Evolutionary conservation across 1,140 invertebrate species (phyloP), one percentile per base, ranked within the genome.

Genomic region (Cydia splendana): DNA sequence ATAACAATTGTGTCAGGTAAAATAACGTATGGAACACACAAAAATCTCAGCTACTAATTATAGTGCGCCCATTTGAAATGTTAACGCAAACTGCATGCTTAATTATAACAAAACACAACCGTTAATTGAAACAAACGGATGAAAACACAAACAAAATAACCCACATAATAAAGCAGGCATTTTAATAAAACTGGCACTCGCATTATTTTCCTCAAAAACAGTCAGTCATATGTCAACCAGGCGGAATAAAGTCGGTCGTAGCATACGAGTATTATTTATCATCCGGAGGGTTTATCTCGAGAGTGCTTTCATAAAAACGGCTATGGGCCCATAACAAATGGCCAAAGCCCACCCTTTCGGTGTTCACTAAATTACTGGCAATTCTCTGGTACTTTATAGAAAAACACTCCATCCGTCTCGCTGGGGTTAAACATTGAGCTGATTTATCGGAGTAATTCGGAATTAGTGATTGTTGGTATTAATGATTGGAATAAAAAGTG

Each of bases 301-400:
- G 67, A 71, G 67, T 71, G 67, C 67, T 71, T 74, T 74, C 51
- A 74, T 74, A 74, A 74, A 74, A 74, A 74, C 42, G 48, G 20
- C 73, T 28, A 71, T 71, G 38, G 48, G 24, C 28, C 38, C 51
- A 51, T 74, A 74, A 51, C 48, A 74, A 74, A 74, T 57, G 73
- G 73, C 45, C 73, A 57, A 9, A 48, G 73, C 42, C 73, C 73
- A 74, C 73, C 73, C 73, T 74, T 74, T 74, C 73, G 24, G n/a
- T 74, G 73, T 74, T 74, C 73, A 74, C 45, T 57, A 53, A 74
- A 74, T 74, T 74, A 74, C 73, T 57, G 28, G 73, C 73, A 48
- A 74, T 74, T 74, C 42, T 18, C 18, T 15, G 48, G 73, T 48
- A 18, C 45, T 53, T 74, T 74, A 74, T 74, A 57, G 73, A 74